Conservation (phyloP, 2,113 vertebrate species). For the Delphinus delphis region DNA sequence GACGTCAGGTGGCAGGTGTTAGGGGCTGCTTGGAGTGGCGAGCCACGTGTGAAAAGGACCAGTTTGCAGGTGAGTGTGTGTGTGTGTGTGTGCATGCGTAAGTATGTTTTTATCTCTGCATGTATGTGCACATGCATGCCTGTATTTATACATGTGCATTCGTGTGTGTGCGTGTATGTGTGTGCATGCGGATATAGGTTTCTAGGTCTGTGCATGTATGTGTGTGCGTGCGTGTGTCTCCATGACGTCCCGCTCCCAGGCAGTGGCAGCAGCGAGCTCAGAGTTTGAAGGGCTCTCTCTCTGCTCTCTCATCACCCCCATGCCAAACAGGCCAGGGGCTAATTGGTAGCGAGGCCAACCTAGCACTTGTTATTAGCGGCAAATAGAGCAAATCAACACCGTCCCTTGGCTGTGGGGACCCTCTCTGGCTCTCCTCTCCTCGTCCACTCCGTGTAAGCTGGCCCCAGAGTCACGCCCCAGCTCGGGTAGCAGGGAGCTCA, state of each 20-base stretch:
- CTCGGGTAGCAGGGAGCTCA: neutral
- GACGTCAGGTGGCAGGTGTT: neutral
- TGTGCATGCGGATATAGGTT: neutral
- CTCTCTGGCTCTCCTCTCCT: neutral
- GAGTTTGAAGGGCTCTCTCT: neutral
- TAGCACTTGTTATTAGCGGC: neutral
- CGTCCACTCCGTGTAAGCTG: neutral
- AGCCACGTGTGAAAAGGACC: neutral
- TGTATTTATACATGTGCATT: too few species aligned
- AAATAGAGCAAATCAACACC: neutral
- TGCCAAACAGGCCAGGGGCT: neutral
- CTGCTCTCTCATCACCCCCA: neutral
- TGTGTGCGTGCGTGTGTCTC: neutral
- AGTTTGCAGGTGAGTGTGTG: neutral
- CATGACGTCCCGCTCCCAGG: neutral
- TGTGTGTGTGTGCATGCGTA: neutral
- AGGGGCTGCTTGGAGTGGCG: neutral
- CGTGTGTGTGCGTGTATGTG: neutral
- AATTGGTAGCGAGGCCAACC: neutral
- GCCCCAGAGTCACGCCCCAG: neutral
- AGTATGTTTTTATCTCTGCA: neutral
- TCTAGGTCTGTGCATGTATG: rapidly evolving
- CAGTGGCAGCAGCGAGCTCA: neutral
- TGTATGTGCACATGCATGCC: too few species aligned
- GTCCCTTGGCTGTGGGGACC: neutral